Evolutionary conservation across 2,797 vertebrate genomes (phyloP), one percentile per base, ranked within the genome.

Genomic region (Chelon auratus): DNA sequence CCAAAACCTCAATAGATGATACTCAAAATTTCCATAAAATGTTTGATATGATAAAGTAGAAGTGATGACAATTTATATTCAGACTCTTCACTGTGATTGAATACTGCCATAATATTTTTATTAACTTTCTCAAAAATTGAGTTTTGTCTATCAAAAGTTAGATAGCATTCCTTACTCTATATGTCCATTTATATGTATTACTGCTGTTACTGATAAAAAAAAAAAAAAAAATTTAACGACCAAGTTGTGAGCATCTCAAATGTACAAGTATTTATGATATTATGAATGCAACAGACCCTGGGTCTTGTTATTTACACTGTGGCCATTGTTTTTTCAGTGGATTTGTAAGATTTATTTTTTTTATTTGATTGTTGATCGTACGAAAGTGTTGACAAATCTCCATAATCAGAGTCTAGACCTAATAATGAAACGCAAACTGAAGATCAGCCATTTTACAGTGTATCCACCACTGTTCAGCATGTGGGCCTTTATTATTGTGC

Each of bases 151-250:
- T 24, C 33, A 18, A n/a, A 68, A 43, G 6, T 22, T 12, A 1
- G 1, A 37, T 13, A 53, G 53, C 0, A 73, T 51, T 61, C 40
- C 40, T 14, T 68, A 1, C n/a, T 22, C 15, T 48, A 14, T 33
- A 9, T 40, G 56, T 14, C 17, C 39, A 17, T 42, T 53, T n/a
- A 37, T 9, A 24, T 52, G 33, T 72, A 14, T 30, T 72, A 48
- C 33, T 20, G 37, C 54, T 64, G n/a, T 30, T 72, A 48, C 40
- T 20, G 37, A 59, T 64, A 18, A 69, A 54, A 59, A 20, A 33
- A 33, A 33, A 5, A 33, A 33, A 6, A 33, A 33, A 6, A 33
- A 33, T 33, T 33, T 33, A 33, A 33, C 4, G 7, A 33, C 30
- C 30, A 33, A 33, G 30, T 33, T 33, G 30, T 33, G 30, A 33